Conservation (phyloP, 1,140 invertebrate species). For the Coboldia fuscipes region DNA sequence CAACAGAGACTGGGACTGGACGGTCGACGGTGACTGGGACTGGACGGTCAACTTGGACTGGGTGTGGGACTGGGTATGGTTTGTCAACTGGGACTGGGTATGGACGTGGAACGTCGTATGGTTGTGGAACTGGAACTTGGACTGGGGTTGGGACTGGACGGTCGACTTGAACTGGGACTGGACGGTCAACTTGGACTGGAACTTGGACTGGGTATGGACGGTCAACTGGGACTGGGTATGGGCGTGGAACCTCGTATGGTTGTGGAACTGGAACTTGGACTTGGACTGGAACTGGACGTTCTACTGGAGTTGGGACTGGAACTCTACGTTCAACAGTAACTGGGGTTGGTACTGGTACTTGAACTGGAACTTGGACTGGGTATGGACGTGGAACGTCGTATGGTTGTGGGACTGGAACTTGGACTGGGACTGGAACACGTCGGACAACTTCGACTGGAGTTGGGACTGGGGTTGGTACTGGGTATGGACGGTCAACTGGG, state of each 20-base stretch:
- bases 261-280: slow-evolving; percentile 37
- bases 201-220: slow-evolving; percentile 26
- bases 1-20: slow-evolving; percentile 20
- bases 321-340: slow-evolving; percentile 31
- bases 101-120: slow-evolving; percentile 30
- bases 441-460: slow-evolving; percentile 41
- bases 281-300: slow-evolving; percentile 37
- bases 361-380: slow-evolving; percentile 31
- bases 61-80: slow-evolving; percentile 35
- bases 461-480: slow-evolving; percentile 39
- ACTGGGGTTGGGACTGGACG: slow-evolving; percentile 34
- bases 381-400: slow-evolving; percentile 27
- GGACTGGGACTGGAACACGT: slow-evolving; percentile 42
- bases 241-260: slow-evolving; percentile 38
- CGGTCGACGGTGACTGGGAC: slow-evolving; percentile 29
- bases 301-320: slow-evolving; percentile 28
- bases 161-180: slow-evolving; percentile 31
- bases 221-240: slow-evolving; percentile 32
- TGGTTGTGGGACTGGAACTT: slow-evolving; percentile 40
- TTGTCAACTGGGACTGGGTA: slow-evolving; percentile 33
- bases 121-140: slow-evolving; percentile 26
- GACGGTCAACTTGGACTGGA: slow-evolving; percentile 29
- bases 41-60: slow-evolving; percentile 34
- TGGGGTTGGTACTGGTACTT: slow-evolving; percentile 31
- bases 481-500: slow-evolving; percentile 34